Evolutionary conservation across 2,797 vertebrate species (phyloP).

Genomic region (Varecia variegata): DNA sequence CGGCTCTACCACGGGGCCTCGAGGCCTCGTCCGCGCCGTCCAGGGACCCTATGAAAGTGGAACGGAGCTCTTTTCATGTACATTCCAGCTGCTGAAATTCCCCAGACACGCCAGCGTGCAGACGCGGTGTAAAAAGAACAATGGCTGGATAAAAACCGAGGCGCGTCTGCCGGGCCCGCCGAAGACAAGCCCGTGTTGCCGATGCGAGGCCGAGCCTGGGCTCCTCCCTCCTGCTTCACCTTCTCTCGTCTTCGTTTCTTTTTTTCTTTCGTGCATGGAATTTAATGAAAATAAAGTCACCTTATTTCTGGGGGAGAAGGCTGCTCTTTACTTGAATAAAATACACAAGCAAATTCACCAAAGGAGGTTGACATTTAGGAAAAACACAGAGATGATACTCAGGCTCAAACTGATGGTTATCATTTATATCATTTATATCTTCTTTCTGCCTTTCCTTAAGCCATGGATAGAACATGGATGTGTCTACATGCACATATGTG

Average conservation of each 20-base stretch:
- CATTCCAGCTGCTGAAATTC: slow-evolving; percentile 87
- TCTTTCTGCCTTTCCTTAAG: background rate
- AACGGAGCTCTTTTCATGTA: slow-evolving; percentile 89
- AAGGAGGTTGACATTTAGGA: slow-evolving; percentile 42
- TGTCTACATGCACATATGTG: fast-evolving
- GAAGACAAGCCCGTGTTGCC: slow-evolving; percentile 73
- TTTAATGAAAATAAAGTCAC: slow-evolving; percentile 77
- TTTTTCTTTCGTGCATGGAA: slow-evolving; percentile 55
- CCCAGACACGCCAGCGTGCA: slow-evolving; percentile 85
- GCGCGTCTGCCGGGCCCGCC: slow-evolving; percentile 75
- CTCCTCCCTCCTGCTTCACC: background rate
- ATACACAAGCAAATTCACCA: slow-evolving; percentile 47
- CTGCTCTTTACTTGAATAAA: slow-evolving; percentile 45
- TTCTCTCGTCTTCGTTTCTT: background rate
- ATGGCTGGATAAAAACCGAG: slow-evolving; percentile 85
- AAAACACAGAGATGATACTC: background rate
- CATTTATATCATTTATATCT: background rate
- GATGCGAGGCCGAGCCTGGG: background rate
- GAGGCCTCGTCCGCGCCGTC: slow-evolving; percentile 85
- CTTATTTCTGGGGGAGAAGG: slow-evolving; percentile 5
- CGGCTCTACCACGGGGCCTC: slow-evolving; percentile 84
- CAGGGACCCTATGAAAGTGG: slow-evolving; percentile 89
- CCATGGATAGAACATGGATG: fast-evolving
- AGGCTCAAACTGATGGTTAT: background rate
- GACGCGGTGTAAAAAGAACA: slow-evolving; percentile 84